phyloP scores from a whole-genome alignment of 2,888 invertebrate species.

The Lasioglossum vierecki region DNA sequence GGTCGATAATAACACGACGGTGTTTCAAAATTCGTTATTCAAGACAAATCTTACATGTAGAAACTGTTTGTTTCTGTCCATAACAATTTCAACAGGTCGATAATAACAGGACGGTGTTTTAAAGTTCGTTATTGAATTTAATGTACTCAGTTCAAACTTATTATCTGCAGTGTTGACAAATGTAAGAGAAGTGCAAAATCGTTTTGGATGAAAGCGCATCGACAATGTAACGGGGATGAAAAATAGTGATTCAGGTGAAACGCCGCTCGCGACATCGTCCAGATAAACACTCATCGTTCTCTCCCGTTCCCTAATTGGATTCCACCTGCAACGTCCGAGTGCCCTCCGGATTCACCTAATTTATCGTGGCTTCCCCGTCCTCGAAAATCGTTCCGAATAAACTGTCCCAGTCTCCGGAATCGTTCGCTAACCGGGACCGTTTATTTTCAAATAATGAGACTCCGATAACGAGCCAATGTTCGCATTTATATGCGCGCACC shows the following conservation, averaged over 20 bases:
- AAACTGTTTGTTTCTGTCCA: too few relatives aligned
- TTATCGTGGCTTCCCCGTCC: not conserved
- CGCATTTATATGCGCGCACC: not conserved
- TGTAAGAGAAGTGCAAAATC: not conserved
- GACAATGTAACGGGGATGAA: slow-evolving; percentile 21
- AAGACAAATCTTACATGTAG: too few relatives aligned
- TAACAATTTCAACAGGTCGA: too few relatives aligned
- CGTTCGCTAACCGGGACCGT: slow-evolving; percentile 13
- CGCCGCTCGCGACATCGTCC: slow-evolving; percentile 67
- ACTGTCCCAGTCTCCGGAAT: slow-evolving; percentile 7
- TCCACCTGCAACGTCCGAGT: slow-evolving; percentile 43
- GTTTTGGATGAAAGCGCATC: not conserved
- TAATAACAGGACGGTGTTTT: too few relatives aligned
- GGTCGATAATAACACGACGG: too few relatives aligned
- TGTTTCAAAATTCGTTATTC: too few relatives aligned
- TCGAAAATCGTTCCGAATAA: not conserved
- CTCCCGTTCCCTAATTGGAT: slow-evolving; percentile 61
- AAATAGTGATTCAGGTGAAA: slow-evolving; percentile 62
- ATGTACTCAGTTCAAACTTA: too few relatives aligned
- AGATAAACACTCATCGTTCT: slow-evolving; percentile 65
- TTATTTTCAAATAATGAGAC: slow-evolving; percentile 24
- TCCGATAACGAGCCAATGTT: slow-evolving; percentile 25
- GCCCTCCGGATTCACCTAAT: not conserved
- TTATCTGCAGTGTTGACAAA: not conserved
- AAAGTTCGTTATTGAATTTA: too few relatives aligned